Conservation (phyloP, 2,113 vertebrate genomes). For the Varanus salvator region DNA sequence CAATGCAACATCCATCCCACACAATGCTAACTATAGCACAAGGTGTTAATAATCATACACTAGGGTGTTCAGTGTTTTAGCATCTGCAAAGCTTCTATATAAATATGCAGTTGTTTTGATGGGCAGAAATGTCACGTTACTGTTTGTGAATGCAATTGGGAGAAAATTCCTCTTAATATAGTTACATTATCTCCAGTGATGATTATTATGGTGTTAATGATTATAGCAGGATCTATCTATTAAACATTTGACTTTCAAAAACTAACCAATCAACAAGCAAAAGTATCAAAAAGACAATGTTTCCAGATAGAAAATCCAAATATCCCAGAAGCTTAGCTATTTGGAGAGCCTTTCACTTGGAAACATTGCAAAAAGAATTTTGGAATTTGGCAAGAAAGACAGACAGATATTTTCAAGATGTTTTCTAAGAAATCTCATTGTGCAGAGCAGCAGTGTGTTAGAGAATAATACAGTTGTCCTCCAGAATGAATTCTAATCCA, state of each 20-base stretch:
- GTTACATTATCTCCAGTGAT: neutral
- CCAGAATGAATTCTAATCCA: constrained; percentile 52
- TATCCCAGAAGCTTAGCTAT: no score
- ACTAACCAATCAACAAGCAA: neutral
- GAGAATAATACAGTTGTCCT: constrained; percentile 40
- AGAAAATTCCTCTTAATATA: neutral
- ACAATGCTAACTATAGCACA: neutral
- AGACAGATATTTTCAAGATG: neutral
- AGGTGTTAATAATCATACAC: constrained; percentile 27
- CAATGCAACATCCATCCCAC: constrained; percentile 5
- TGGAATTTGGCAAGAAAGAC: neutral
- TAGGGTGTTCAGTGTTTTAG: constrained; percentile 34
- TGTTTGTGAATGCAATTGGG: neutral
- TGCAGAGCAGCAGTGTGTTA: constrained; percentile 6
- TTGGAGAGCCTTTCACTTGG: no score
- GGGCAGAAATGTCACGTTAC: constrained; percentile 13
- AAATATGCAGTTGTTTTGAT: constrained; percentile 42
- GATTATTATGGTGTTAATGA: neutral
- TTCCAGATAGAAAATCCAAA: no score
- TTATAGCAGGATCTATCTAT: neutral
- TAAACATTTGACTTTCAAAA: neutral
- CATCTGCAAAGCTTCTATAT: constrained; percentile 39
- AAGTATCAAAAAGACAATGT: no score
- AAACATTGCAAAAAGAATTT: neutral
- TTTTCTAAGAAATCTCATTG: constrained; percentile 21